phyloP scores from a whole-genome alignment of 2,888 invertebrate genomes.

The Philereme transversata region DNA sequence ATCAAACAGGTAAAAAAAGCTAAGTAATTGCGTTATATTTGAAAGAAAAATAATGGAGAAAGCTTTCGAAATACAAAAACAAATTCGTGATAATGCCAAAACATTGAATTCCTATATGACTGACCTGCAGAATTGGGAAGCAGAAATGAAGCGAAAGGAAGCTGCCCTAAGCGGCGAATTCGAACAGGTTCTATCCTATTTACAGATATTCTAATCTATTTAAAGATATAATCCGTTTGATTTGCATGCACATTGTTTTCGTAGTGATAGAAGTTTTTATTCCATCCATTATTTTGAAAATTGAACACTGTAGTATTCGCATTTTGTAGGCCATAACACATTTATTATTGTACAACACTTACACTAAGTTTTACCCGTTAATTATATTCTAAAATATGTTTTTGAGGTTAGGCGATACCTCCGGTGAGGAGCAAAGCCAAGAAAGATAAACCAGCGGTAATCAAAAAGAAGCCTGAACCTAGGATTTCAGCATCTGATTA shows the following conservation, averaged over 20 bases:
- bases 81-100: constrained; percentile 88
- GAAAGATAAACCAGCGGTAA: constrained; percentile 64
- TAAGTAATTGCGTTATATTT: constrained; percentile 40
- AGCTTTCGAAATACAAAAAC: constrained; percentile 87
- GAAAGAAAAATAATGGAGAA: constrained; percentile 77
- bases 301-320: neutral
- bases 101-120: constrained; percentile 88
- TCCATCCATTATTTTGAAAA: constrained; percentile 2
- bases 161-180: constrained; percentile 77
- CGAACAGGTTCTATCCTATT: constrained; percentile 73
- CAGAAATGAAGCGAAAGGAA: constrained; percentile 89
- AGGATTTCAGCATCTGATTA: constrained; percentile 87
- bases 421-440: constrained; percentile 80
- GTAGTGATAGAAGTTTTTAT: constrained; percentile 4
- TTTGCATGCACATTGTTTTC: neutral
- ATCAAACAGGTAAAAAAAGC: constrained; percentile 60
- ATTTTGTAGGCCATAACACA: no score
- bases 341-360: no score
- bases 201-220: no score
- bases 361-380: neutral
- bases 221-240: no score
- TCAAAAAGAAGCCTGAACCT: constrained; percentile 62
- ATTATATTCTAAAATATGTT: constrained; percentile 15
- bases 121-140: constrained; percentile 89
- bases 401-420: constrained; percentile 73